Percentiles rank a stretch among this genome's conserved stretches.
These are phyloP conservation scores for Drosophila nr. medialis DNA, from an alignment of 2,888 invertebrate species.

Conservation along the genomic window DNA sequence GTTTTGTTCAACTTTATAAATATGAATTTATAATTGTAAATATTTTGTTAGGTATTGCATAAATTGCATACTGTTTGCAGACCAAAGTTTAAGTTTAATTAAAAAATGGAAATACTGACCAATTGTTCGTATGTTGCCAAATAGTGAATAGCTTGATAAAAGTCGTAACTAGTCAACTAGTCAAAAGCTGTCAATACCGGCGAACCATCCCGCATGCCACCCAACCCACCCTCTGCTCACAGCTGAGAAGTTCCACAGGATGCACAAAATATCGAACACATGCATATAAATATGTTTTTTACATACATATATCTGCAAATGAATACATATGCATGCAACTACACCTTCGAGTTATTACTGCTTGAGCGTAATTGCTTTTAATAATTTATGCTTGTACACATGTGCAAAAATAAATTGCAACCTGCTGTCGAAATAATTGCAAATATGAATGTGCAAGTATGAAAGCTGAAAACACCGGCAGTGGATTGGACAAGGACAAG, in stretches of 20 bases:
- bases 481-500: slow-evolving; percentile 30
- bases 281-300: background rate
- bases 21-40: background rate
- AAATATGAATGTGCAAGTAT: slow-evolving; percentile 5
- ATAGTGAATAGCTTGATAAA: background rate
- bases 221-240: slow-evolving; percentile 14
- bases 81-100: background rate
- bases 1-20: background rate
- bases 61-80: background rate
- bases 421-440: background rate
- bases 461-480: slow-evolving; percentile 60
- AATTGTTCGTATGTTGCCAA: background rate
- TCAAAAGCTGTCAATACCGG: slow-evolving; percentile 7
- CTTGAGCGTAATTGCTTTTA: slow-evolving; percentile 14
- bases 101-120: background rate
- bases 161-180: background rate
- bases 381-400: slow-evolving; percentile 16
- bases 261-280: slow-evolving; percentile 49
- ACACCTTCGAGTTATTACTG: background rate
- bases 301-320: slow-evolving; percentile 13
- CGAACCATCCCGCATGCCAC: background rate
- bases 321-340: background rate
- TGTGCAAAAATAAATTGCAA: background rate
- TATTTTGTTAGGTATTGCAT: background rate
- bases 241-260: slow-evolving; percentile 53